Base-by-base conservation (phyloP, 2,797 vertebrate species). In the Artibeus lituratus region DNA sequence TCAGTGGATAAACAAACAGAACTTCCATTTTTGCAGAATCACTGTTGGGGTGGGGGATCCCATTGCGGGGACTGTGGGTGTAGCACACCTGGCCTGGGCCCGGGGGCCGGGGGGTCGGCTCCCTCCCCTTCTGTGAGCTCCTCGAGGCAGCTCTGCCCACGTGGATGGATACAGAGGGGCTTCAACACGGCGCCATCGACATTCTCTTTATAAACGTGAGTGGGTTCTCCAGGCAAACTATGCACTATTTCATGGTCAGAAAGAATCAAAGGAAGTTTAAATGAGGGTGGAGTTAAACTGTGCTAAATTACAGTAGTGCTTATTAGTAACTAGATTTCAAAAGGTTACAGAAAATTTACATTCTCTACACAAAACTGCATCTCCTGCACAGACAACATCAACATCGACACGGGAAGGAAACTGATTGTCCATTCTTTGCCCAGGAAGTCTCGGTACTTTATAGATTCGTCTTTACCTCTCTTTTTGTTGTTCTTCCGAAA, bases 331-430 rank as follows among this genome's bases (percentile, higher is more conserved):
- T 99, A 99, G 99, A 98, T 99, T 99, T 99, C 99, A 99, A 99
- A 99, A 99, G 99, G 99, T 99, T 99, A 99, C 99, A 99, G 99
- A 99, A 99, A 99, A 99, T 99, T 99, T 99, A 99, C 99, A 99
- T 99, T 99, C 99, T 99, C 99, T 99, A 99, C 99, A 99, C 99
- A 99, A 99, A 99, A 99, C 99, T 99, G 99, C 99, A 99, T 99
- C 99, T 99, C 99, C 99, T 99, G 99, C 99, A 99, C 99, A 99
- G 99, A 99, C 99, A 99, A 99, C 99, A 99, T 99, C 99, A 99
- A 99, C 99, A 99, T 99, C 98, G 99, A 99, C 98, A 99, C 99
- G 99, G 99, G 99, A 99, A 99, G 99, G 99, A 99, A 99, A 99
- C 99, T 99, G 99, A 99, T 99, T 99, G 99, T 99, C 99, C 99